phyloP scores from a whole-genome alignment of 2,113 vertebrate genomes.

The Indri indri region DNA sequence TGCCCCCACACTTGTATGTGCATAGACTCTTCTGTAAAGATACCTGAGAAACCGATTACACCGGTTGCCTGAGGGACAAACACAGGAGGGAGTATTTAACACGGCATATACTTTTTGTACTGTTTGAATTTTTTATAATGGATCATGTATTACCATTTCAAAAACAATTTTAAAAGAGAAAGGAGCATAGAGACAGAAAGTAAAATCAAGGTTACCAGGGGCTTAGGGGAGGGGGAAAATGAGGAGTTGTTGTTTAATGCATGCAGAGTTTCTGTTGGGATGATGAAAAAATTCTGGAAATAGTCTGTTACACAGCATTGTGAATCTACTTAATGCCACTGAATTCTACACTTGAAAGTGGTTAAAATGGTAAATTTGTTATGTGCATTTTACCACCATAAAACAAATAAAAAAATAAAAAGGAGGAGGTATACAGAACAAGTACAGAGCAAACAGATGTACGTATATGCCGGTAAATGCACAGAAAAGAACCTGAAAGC shows the following conservation, averaged over 20 bases:
- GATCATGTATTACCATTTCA: not conserved
- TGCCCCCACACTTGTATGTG: not conserved
- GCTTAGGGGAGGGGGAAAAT: not conserved
- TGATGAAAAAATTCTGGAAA: not conserved
- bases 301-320: not conserved
- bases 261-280: not conserved
- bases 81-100: not conserved
- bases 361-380: conserved; percentile 1
- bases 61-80: not conserved
- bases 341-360: not conserved
- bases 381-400: not conserved
- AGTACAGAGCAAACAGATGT: not conserved
- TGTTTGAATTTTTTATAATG: conserved; percentile 4
- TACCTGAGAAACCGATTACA: conserved; percentile 5
- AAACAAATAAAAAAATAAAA: not conserved
- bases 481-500: not conserved
- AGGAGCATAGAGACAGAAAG: not conserved
- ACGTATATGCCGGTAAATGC: not conserved
- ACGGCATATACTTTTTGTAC: not conserved
- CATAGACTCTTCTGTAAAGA: not conserved
- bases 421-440: not conserved
- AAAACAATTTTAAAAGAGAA: not conserved
- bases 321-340: not conserved
- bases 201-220: not conserved
- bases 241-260: not conserved